Base-by-base conservation (phyloP, 2,888 invertebrate species). In the Laothoe populi region DNA sequence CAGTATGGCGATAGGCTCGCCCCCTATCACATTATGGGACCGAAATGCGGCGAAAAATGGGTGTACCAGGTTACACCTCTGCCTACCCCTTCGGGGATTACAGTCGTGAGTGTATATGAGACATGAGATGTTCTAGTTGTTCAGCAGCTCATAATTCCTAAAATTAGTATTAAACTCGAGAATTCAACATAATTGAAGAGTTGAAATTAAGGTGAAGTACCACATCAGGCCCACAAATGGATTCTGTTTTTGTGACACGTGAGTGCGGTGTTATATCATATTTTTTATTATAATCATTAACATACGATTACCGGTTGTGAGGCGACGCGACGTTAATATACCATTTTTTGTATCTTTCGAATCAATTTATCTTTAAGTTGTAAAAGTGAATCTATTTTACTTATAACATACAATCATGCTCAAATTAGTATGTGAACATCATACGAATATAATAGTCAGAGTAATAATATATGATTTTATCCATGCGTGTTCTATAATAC, bases 211-310 rank as follows among this genome's bases (percentile, higher is more conserved):
- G 0, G 31, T 48, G 19, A 31, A 23, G 35, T 58, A 23, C 7
- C 31, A 4, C 19, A 44, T 46, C 46, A 35, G 44, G 19, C 26
- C 38, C 26, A 19, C 23, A 13, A 38, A 40, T 59, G 44, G 26
- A 35, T 60, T 46, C 38, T 5, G 70, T 70, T 77, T 73, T 73
- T 74, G 73, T 70, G 66, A 66, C 65, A 58, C 31, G 46, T 48
- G n/a, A 38, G 11, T 23, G 40, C n/a, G 13, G 63, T 72, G 73
- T 74, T 70, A 70, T 75, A 74, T 77, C 76, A 68, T 78, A 78
- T 78, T 77, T 73, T 72, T 70, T 78, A 69, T 73, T 69, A 78
- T 77, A 74, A 72, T 72, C 69, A 74, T 74, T 72, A 67, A 66
- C 68, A 70, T 63, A 65, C 62, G 59, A 64, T 69, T 70, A 69